Evolutionary conservation across 2,797 vertebrate genomes (phyloP), one percentile per base, ranked within the genome.

Genomic region (Carapus acus): DNA sequence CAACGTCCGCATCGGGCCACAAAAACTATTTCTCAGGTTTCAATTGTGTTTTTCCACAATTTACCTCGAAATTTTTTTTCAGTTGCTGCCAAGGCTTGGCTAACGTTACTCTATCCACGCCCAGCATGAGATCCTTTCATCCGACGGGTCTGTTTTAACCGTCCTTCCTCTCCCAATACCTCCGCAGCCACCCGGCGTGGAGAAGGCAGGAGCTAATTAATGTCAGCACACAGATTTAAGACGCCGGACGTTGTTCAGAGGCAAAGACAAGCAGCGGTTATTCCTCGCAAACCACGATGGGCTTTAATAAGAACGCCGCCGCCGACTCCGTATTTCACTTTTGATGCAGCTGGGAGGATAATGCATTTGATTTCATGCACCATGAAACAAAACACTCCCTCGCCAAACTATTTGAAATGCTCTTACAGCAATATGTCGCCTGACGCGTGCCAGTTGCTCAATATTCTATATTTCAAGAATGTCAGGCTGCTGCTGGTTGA

Each of bases 111-210:
- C n/a, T n/a, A n/a, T n/a, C n/a, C n/a, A n/a, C n/a, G n/a, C n/a
- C n/a, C n/a, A n/a, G n/a, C n/a, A n/a, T n/a, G n/a, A n/a, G n/a
- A n/a, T n/a, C n/a, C n/a, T n/a, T n/a, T n/a, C n/a, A n/a, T n/a
- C n/a, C n/a, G n/a, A n/a, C n/a, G n/a, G n/a, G n/a, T n/a, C n/a
- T n/a, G n/a, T n/a, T n/a, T n/a, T n/a, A n/a, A n/a, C n/a, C n/a
- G n/a, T n/a, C 75, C 53, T 58, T 77, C 55, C 45, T 49, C 60
- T 61, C 18, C 44, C 49, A 61, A 72, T 54, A 53, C 34, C 43
- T 49, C 66, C 40, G n/a, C 52, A 60, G 54, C 48, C 60, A 37
- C 52, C 37, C 54, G 56, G 52, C 36, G 44, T 27, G 24, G 49
- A 49, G 36, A 52, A 45, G 59, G 45, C 18, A 46, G 33, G 16